These are phyloP conservation scores for Unio pictorum DNA, from an alignment of 2,888 invertebrate species.

Conservation along the genomic window DNA sequence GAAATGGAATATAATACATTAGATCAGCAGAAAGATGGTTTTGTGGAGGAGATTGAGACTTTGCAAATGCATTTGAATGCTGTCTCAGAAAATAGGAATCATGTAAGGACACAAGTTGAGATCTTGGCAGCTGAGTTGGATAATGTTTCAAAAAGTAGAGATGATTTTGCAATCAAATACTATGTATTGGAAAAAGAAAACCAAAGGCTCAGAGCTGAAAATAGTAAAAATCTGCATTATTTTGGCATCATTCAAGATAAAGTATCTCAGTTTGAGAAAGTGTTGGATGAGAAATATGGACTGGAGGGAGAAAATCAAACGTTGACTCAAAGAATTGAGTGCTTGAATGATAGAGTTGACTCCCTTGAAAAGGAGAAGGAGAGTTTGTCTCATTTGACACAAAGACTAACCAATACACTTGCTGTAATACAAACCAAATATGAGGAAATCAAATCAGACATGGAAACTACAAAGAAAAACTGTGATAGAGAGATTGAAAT, in stretches of 20 bases:
- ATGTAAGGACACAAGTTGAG: constrained; percentile 31
- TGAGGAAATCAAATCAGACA: constrained; percentile 40
- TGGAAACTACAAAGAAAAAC: constrained; percentile 41
- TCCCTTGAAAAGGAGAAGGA: constrained; percentile 22
- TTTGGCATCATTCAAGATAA: constrained; percentile 15
- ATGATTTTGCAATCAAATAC: background rate
- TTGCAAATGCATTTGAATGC: constrained; percentile 19
- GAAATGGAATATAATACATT: background rate
- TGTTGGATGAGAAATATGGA: constrained; percentile 10
- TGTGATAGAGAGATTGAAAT: constrained; percentile 40
- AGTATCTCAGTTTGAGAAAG: constrained; percentile 17
- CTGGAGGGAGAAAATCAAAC: constrained; percentile 17
- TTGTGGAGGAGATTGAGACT: constrained; percentile 16
- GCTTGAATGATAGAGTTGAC: constrained; percentile 9
- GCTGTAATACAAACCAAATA: constrained; percentile 43
- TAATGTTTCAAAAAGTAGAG: constrained; percentile 8
- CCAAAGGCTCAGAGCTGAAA: constrained; percentile 8
- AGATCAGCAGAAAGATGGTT: constrained; percentile 7
- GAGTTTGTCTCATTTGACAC: constrained; percentile 18
- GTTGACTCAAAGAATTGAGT: constrained; percentile 13
- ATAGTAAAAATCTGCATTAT: constrained; percentile 2
- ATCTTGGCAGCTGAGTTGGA: constrained; percentile 30
- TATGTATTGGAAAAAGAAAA: constrained; percentile 1
- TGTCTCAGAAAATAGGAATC: constrained; percentile 30
- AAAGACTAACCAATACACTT: constrained; percentile 25